phyloP scores from a whole-genome alignment of 2,888 invertebrate genomes.

The Pseudococcus longispinus region DNA sequence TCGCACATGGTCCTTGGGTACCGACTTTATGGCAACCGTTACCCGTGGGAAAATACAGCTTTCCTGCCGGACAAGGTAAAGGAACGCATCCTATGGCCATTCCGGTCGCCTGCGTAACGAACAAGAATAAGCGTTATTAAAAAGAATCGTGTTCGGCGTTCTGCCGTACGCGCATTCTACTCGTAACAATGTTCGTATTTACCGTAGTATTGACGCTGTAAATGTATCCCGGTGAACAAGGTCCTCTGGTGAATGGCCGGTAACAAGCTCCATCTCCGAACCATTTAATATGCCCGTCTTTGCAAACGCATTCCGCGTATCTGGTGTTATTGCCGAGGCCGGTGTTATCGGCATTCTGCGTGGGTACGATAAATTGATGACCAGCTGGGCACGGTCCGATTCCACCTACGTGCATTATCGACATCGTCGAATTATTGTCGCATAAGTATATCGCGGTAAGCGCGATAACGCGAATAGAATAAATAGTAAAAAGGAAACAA shows the following conservation, averaged over 20 bases:
- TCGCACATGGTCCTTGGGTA: conserved; percentile 76
- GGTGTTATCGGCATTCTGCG: conserved; percentile 58
- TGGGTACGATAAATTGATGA: conserved; percentile 71
- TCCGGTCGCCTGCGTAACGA: conserved; percentile 64
- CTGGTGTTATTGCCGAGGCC: conserved; percentile 50
- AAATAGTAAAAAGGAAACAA: background rate
- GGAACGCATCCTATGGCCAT: conserved; percentile 74
- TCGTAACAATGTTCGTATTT: conserved; percentile 20
- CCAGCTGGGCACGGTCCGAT: conserved; percentile 78
- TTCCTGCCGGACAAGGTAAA: conserved; percentile 77
- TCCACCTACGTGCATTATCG: conserved; percentile 67
- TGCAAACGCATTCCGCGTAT: conserved; percentile 60
- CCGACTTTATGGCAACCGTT: conserved; percentile 81
- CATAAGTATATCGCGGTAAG: background rate
- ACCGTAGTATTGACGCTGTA: conserved; percentile 60
- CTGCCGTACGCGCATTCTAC: background rate
- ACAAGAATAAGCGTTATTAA: background rate
- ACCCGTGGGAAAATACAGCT: conserved; percentile 77
- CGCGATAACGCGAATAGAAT: no score
- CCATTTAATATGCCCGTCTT: conserved; percentile 61
- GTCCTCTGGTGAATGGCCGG: conserved; percentile 79
- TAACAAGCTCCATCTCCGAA: conserved; percentile 69
- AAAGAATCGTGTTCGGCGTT: background rate
- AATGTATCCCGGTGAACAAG: conserved; percentile 66
- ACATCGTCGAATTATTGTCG: background rate